Evolutionary conservation across 2,888 invertebrate species (phyloP), one percentile per base, ranked within the genome.

Genomic region (Sarcophaga subvicina): DNA sequence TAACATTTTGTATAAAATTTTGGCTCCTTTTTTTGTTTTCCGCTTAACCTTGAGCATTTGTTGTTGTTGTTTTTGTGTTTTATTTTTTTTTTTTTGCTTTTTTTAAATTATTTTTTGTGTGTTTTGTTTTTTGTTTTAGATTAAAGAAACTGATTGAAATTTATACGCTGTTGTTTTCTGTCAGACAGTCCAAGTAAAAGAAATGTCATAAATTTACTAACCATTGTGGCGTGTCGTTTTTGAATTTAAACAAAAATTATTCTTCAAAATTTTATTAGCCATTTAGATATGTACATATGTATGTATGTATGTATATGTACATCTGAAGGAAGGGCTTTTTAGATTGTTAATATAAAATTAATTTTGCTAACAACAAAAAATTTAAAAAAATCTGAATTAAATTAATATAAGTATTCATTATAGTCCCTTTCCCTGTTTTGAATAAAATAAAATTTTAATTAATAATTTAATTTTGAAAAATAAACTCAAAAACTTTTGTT

Each of bases 21-120:
- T 14, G 59, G 59, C 59, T 14, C 37, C 37, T 37, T 69, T 80
- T 75, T 75, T 76, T 82, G n/a, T 70, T 72, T 83, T 83, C 72
- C 83, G 83, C 78, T 75, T 84, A 80, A 84, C 83, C 83, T 84
- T 84, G 75, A 69, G 27, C 4, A 14, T 54, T 54, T 37, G 37
- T 37, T 37, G 37, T 10, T 37, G 63, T 59, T 72, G n/a, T 73
- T 54, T 54, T 75, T 67, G 54, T 59, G 47, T 25, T 45, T 22
- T 59, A 1, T 25, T 66, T 64, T 20, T 77, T 78, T 77, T 78
- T 67, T 37, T 17, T 62, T 62, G 14, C 5, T 49, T 45, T 49
- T 49, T 69, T 49, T 12, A 62, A 49, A 66, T 25, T 54, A 79
- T 73, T 64, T 37, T 37, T 37, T 37, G 37, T 37, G 54, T 20